These are phyloP conservation scores for Melanostoma mellinum DNA, from an alignment of 2,888 invertebrate species.

Conservation along the genomic window DNA sequence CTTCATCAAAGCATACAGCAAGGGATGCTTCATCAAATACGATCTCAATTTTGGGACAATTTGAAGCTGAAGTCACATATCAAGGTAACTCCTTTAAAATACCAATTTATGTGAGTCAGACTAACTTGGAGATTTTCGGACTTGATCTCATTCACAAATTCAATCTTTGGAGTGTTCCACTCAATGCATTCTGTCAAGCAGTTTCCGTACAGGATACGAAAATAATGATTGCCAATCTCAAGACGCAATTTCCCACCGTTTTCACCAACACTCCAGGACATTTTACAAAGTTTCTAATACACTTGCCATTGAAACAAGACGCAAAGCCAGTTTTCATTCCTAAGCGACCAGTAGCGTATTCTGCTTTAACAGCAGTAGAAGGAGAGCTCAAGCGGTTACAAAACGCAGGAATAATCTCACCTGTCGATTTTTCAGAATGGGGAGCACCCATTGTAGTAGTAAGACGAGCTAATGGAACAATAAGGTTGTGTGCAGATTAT, in stretches of 20 bases:
- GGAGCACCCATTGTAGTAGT: slow-evolving; percentile 45
- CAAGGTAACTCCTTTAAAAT: background rate
- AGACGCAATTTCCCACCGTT: slow-evolving; percentile 19
- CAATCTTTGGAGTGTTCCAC: background rate
- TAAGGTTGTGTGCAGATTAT: slow-evolving; percentile 54
- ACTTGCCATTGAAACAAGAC: slow-evolving; percentile 44
- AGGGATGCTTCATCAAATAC: slow-evolving; percentile 16
- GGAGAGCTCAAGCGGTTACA: slow-evolving; percentile 39
- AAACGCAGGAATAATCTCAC: slow-evolving; percentile 35
- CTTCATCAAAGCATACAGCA: slow-evolving; percentile 19
- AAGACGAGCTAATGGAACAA: slow-evolving; percentile 23
- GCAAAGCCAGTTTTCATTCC: slow-evolving; percentile 39
- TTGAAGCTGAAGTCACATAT: background rate
- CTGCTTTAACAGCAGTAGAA: slow-evolving; percentile 41
- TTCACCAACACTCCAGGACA: slow-evolving; percentile 19
- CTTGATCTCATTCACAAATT: slow-evolving; percentile 4
- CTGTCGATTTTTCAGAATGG: slow-evolving; percentile 34
- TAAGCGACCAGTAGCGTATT: slow-evolving; percentile 54
- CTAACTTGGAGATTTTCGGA: background rate
- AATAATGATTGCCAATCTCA: background rate
- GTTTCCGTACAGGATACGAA: background rate
- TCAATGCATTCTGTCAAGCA: background rate
- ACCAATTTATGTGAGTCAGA: slow-evolving; percentile 4
- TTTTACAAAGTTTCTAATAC: slow-evolving; percentile 48
- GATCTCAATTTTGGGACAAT: slow-evolving; percentile 9